Conservation (phyloP, 92 coral and sea anemone species). For the Zoanthus gigantus region DNA sequence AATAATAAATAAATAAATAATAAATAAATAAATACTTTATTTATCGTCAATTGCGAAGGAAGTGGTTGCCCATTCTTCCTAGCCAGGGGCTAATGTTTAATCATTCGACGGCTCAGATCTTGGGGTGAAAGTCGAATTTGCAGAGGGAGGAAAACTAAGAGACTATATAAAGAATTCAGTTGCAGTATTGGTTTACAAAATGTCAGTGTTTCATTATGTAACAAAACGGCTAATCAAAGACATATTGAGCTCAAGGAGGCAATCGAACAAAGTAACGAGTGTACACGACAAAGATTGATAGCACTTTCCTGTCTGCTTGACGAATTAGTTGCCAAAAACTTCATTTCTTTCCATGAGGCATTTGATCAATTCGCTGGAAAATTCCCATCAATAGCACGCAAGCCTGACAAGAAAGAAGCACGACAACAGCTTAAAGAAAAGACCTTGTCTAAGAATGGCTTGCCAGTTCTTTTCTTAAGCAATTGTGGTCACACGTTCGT, state of each 20-base stretch:
- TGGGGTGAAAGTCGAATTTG: too few species aligned
- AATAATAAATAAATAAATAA: too few species aligned
- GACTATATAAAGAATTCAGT: slow-evolving; percentile 49
- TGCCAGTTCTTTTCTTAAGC: slow-evolving; percentile 51
- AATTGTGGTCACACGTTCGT: slow-evolving; percentile 26
- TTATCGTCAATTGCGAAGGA: too few species aligned
- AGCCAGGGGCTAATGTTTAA: too few species aligned
- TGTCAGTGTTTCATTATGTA: slow-evolving; percentile 55
- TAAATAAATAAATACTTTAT: too few species aligned
- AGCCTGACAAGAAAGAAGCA: slow-evolving; percentile 48
- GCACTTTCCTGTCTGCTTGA: slow-evolving; percentile 58
- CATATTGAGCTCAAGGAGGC: background rate
- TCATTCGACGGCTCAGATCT: too few species aligned
- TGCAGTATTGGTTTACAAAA: slow-evolving; percentile 30
- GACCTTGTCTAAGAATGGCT: slow-evolving; percentile 50
- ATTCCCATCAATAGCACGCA: slow-evolving; percentile 49
- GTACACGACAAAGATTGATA: background rate
- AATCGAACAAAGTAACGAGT: background rate
- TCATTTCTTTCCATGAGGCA: slow-evolving; percentile 56
- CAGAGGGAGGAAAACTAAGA: too few species aligned
- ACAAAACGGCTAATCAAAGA: slow-evolving; percentile 41
- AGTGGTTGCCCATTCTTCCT: too few species aligned
- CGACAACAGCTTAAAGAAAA: slow-evolving; percentile 48
- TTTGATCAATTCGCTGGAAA: slow-evolving; percentile 60
- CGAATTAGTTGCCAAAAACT: slow-evolving; percentile 44